Percentiles rank a stretch among this genome's conserved stretches.
Evolutionary conservation across 2,113 vertebrate species (phyloP).

Genomic region (Dendrocopos noguchii): DNA sequence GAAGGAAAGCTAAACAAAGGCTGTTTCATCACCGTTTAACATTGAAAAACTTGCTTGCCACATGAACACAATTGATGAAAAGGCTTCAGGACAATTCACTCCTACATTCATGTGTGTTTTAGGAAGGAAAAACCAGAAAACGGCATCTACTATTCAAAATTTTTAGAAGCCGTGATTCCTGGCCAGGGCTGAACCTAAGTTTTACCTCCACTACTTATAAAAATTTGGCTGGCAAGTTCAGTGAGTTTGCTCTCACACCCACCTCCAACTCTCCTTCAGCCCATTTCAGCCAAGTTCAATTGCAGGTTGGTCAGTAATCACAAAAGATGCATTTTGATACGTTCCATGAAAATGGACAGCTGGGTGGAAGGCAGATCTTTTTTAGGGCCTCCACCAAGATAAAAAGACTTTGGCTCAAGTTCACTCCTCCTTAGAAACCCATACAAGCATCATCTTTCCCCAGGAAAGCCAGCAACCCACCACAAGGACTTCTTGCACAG

Average conservation of each 20-base stretch:
- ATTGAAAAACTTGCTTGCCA: slow-evolving; percentile 28
- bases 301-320: neutral
- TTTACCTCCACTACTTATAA: neutral
- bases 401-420: neutral
- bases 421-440: neutral
- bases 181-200: neutral
- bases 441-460: neutral
- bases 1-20: slow-evolving; percentile 49
- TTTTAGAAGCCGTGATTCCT: neutral
- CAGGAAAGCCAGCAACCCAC: neutral
- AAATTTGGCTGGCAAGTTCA: neutral
- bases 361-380: neutral
- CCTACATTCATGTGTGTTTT: neutral
- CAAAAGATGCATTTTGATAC: neutral
- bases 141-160: neutral
- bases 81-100: neutral
- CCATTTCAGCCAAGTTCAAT: neutral
- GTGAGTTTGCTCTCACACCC: neutral
- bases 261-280: neutral
- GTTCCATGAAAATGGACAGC: neutral
- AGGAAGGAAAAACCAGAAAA: neutral
- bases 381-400: neutral
- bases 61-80: slow-evolving; percentile 20
- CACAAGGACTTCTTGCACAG: neutral
- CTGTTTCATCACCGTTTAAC: neutral